Conservation (phyloP, 92 coral and sea anemone species). For the Metridium senile region DNA sequence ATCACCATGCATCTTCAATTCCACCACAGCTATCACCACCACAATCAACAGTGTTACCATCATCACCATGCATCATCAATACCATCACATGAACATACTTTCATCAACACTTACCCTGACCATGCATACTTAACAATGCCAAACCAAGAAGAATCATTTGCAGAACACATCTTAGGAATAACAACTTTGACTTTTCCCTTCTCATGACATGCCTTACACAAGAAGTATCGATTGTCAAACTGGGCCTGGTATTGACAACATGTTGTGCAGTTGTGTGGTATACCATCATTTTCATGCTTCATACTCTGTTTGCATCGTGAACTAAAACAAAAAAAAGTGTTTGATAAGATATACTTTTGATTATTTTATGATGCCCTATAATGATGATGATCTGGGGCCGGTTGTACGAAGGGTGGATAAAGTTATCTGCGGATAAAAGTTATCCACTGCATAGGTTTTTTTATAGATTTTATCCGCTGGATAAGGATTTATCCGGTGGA, state of each 20-base stretch:
- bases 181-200: conserved; percentile 77
- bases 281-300: conserved; percentile 77
- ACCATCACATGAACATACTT: neutral
- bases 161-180: conserved; percentile 79
- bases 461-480: too few species aligned
- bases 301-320: conserved; percentile 85
- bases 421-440: too few species aligned
- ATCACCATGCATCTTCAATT: too few species aligned
- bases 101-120: conserved; percentile 83
- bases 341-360: neutral
- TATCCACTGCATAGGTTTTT: too few species aligned
- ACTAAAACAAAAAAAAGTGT: conserved; percentile 34
- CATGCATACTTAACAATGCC: conserved; percentile 96
- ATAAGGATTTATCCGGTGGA: too few species aligned
- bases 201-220: conserved; percentile 93
- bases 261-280: conserved; percentile 49
- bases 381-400: too few species aligned
- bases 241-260: conserved; percentile 85
- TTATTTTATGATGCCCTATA: too few species aligned
- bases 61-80: too few species aligned
- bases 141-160: conserved; percentile 81
- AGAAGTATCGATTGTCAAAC: conserved; percentile 85
- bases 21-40: too few species aligned
- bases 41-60: too few species aligned
- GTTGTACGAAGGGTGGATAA: too few species aligned